Evolutionary conservation across 2,113 vertebrate genomes (phyloP), one percentile per base, ranked within the genome.

Genomic region (Syngnathus floridae): DNA sequence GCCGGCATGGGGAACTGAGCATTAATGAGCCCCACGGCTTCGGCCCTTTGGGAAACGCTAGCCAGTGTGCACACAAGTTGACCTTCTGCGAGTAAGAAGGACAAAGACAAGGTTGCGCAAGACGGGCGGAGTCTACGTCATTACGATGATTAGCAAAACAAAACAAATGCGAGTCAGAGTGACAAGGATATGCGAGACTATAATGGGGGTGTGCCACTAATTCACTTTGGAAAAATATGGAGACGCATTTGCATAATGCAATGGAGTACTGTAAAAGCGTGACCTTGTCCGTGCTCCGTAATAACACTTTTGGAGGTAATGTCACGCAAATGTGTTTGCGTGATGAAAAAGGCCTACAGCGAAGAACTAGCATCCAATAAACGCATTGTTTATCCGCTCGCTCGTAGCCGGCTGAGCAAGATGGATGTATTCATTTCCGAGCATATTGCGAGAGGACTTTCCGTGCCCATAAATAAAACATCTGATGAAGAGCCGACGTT

Each of bases 101-200:
- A 65, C 72, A 26, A 22, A 41, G 36, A 7, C 16, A 9, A 36
- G 74, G 58, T 37, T 51, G 37, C 13, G 62, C 64, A 56, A 62
- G 82, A 78, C 72, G 69, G 35, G 65, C 74, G 64, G 51, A 60
- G 72, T 64, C 61, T 75, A 76, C 76, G 76, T 76, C 78, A 82
- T 76, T 69, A 75, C 55, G 38, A 65, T 35, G 38, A 84, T 84
- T 77, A 74, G 63, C 68, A 78, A 78, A 74, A 82, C 79, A 85
- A 80, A 83, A 31, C 26, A 31, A 66, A 70, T 38, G 46, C 22
- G 62, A 37, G 21, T 64, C 56, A 17, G 40, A 45, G 59, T 69
- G 61, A 71, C 19, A 36, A 64, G 61, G 43, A 66, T 49, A 7
- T 60, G 19, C 40, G 57, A 41, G 14, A 59, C 16, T 43, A 57